A percentile compares a stretch with the other conserved stretches of the same genome.
phyloP scores from a whole-genome alignment of 1,140 invertebrate species.

The Nilaparvata lugens region DNA sequence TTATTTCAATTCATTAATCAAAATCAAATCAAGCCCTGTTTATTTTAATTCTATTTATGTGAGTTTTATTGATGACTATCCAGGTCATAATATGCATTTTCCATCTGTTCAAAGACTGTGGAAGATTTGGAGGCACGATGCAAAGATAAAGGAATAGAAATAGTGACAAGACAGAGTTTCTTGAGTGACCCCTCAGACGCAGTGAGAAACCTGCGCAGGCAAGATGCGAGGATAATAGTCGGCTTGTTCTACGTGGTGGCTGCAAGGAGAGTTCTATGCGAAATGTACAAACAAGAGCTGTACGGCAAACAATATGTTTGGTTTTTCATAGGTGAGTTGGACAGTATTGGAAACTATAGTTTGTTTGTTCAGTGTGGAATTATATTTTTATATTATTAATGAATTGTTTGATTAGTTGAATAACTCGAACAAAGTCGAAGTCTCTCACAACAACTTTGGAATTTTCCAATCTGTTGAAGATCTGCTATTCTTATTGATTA shows the following conservation, averaged over 20 bases:
- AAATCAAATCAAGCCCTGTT: too few relatives aligned
- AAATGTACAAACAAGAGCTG: conserved; percentile 89
- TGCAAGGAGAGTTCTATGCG: conserved; percentile 90
- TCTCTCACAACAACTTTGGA: too few relatives aligned
- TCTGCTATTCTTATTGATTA: too few relatives aligned
- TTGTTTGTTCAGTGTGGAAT: too few relatives aligned
- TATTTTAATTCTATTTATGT: too few relatives aligned
- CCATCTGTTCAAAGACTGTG: conserved; percentile 60
- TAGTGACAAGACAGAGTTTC: conserved; percentile 93
- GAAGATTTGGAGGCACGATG: conserved; percentile 93
- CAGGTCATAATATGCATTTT: too few relatives aligned
- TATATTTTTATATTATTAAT: conserved; percentile 3
- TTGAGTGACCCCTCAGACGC: conserved; percentile 93
- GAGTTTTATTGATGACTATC: too few relatives aligned
- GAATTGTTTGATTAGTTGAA: too few relatives aligned
- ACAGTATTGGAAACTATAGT: too few relatives aligned
- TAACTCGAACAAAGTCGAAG: too few relatives aligned
- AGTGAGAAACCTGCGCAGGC: conserved; percentile 82
- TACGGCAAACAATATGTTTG: conserved; percentile 97
- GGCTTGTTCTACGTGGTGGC: conserved; percentile 97
- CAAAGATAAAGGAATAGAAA: conserved; percentile 87
- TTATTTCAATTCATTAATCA: too few relatives aligned
- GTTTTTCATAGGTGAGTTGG: conserved; percentile 92
- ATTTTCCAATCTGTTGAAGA: too few relatives aligned
- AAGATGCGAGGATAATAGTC: conserved; percentile 94